A percentile compares a stretch with the other conserved stretches of the same genome.
These are phyloP conservation scores for Saccostrea echinata DNA, from an alignment of 1,140 invertebrate genomes.

Conservation along the genomic window DNA sequence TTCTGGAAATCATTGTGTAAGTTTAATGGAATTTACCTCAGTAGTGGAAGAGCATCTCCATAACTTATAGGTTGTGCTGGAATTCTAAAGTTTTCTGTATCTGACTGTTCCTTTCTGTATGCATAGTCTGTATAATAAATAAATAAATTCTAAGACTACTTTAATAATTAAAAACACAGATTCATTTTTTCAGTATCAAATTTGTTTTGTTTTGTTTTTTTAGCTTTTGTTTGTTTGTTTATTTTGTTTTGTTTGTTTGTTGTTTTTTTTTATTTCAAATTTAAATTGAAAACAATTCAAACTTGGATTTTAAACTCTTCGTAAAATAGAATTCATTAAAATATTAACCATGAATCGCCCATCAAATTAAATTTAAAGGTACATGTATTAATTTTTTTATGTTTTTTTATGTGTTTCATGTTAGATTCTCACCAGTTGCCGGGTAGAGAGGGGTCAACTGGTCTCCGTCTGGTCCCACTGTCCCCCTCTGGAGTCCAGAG, in stretches of 20 bases:
- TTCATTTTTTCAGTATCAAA: too few species aligned
- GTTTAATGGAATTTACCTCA: constrained; percentile 62
- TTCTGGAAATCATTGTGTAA: too few species aligned
- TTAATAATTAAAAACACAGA: too few species aligned
- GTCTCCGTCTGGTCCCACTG: constrained; percentile 78
- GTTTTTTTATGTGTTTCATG: too few species aligned
- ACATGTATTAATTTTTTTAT: background rate
- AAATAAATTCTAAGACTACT: too few species aligned
- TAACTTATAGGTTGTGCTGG: constrained; percentile 80
- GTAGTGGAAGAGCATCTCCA: constrained; percentile 72
- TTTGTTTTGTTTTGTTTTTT: too few species aligned
- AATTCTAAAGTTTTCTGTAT: constrained; percentile 63
- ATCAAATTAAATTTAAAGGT: background rate
- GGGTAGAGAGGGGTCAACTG: constrained; percentile 80
- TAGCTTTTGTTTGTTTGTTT: too few species aligned
- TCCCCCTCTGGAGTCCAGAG: constrained; percentile 79
- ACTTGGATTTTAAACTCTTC: too few species aligned
- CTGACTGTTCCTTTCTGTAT: constrained; percentile 49
- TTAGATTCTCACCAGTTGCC: constrained; percentile 64
- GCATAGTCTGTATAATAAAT: constrained; percentile 65
- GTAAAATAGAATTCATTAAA: background rate
- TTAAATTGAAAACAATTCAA: too few species aligned
- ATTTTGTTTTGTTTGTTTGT: too few species aligned
- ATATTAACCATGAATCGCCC: background rate
- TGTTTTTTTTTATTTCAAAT: too few species aligned